phyloP scores from a whole-genome alignment of 30 jellyfish, hydroid and myxozoan species.

The Hydractinia symbiolongicarpus region DNA sequence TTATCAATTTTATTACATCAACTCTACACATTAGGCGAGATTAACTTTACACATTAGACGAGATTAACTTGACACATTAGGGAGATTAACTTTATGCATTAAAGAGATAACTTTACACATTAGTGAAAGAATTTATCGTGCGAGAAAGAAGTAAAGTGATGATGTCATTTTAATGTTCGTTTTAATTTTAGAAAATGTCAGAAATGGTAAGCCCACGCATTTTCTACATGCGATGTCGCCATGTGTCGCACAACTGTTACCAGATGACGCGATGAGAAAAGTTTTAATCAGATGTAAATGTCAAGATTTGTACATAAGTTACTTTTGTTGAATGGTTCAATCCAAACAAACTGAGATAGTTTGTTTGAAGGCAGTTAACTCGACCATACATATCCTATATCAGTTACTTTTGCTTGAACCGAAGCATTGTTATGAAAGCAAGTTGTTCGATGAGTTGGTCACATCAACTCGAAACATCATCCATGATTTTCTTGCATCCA shows the following conservation, averaged over 20 bases:
- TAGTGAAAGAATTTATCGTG: too few species aligned
- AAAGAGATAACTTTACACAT: too few species aligned
- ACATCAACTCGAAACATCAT: neutral
- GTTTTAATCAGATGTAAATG: neutral
- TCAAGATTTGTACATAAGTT: neutral
- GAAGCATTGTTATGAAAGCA: neutral
- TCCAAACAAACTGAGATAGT: neutral
- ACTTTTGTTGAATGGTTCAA: neutral
- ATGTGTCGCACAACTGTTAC: neutral
- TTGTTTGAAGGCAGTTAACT: neutral
- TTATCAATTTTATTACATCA: too few species aligned
- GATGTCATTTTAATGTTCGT: neutral
- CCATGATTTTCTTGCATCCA: neutral
- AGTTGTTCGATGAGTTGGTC: neutral
- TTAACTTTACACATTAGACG: too few species aligned
- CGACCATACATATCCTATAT: neutral
- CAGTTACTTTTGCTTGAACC: neutral
- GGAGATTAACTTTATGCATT: too few species aligned
- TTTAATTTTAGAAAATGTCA: neutral
- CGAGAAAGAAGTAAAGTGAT: too few species aligned
- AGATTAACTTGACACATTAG: too few species aligned
- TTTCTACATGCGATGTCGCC: neutral
- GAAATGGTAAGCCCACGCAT: neutral
- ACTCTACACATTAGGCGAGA: too few species aligned
- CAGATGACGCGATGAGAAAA: neutral